Evolutionary conservation across 92 coral and sea anemone genomes (phyloP).

Genomic region (Paramuricea clavata): DNA sequence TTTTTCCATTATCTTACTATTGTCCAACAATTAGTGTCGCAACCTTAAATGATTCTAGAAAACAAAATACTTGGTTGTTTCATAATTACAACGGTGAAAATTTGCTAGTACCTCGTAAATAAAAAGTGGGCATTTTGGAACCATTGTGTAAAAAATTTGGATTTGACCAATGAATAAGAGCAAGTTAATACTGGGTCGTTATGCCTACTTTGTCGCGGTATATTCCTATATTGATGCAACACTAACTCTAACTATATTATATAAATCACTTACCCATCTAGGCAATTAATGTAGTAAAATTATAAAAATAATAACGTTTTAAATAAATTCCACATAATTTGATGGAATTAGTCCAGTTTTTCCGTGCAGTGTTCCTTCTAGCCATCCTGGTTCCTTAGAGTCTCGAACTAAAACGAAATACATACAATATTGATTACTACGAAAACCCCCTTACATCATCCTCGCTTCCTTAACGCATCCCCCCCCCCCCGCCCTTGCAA

Average conservation of each 20-base stretch:
- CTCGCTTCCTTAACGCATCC: too few species aligned
- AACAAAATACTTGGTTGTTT: too few species aligned
- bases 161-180: background rate
- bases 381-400: slow-evolving; percentile 98
- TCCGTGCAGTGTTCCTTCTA: slow-evolving; percentile 95
- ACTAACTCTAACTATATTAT: background rate
- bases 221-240: background rate
- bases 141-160: background rate
- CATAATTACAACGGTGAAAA: too few species aligned
- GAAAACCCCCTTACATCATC: too few species aligned
- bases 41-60: too few species aligned
- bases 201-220: background rate
- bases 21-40: too few species aligned
- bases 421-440: background rate
- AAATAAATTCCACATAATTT: slow-evolving; percentile 87
- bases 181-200: background rate
- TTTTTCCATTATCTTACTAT: too few species aligned
- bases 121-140: background rate
- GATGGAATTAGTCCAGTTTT: slow-evolving; percentile 94
- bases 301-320: background rate
- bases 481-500: too few species aligned
- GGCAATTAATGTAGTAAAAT: background rate
- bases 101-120: too few species aligned
- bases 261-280: background rate
- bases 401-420: slow-evolving; percentile 82